A percentile compares a stretch with the other conserved stretches of the same genome.
Evolutionary conservation across 2,113 vertebrate species (phyloP).

Genomic region (Acrocephalus kingi): DNA sequence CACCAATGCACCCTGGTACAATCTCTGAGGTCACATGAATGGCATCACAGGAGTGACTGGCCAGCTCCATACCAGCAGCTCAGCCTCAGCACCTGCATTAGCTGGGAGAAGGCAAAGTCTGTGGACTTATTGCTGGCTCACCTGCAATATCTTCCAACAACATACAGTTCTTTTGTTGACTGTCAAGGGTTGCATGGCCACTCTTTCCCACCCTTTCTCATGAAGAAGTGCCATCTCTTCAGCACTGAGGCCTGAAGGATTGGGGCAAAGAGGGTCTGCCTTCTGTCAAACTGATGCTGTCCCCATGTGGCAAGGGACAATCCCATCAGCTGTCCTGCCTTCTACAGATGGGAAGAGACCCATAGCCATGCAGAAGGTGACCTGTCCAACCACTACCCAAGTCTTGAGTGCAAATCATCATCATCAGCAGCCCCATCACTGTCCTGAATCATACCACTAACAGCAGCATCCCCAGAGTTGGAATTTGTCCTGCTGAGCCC

Average conservation of each 20-base stretch:
- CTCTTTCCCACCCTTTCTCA: rapidly evolving
- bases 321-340: background rate
- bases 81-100: background rate
- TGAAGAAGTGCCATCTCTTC: background rate
- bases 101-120: background rate
- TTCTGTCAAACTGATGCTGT: background rate
- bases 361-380: background rate
- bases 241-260: background rate
- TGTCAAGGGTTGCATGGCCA: rapidly evolving
- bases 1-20: background rate
- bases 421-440: background rate
- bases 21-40: background rate
- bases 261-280: background rate
- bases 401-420: background rate
- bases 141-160: background rate
- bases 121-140: background rate
- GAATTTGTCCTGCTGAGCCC: background rate
- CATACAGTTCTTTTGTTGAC: background rate
- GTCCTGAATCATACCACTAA: background rate
- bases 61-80: background rate
- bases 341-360: background rate
- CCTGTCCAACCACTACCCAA: too few species aligned
- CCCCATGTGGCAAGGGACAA: background rate
- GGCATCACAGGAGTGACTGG: background rate
- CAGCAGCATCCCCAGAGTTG: rapidly evolving